These are phyloP conservation scores for Orchestes rusci DNA, from an alignment of 2,888 invertebrate genomes.

Conservation along the genomic window DNA sequence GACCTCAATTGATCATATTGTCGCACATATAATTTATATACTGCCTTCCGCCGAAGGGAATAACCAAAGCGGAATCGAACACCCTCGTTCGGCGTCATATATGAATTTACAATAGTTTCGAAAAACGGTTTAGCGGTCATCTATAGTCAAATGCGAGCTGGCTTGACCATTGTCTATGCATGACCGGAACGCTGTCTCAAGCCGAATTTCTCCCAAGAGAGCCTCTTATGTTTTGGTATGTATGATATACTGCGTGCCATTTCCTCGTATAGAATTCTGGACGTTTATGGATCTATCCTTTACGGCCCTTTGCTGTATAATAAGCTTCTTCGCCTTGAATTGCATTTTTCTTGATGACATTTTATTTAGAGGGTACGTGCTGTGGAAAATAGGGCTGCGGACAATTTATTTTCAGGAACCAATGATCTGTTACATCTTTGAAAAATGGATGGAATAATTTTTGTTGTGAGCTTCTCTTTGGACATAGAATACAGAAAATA, in stretches of 20 bases:
- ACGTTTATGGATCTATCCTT: slow-evolving; percentile 36
- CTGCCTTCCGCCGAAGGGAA: too few species aligned
- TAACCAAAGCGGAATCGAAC: too few species aligned
- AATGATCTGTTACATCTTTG: too few species aligned
- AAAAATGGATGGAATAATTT: too few species aligned
- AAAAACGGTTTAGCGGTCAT: slow-evolving; percentile 43
- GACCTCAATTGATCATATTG: too few species aligned
- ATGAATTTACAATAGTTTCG: slow-evolving; percentile 42
- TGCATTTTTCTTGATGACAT: slow-evolving; percentile 23
- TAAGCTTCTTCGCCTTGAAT: slow-evolving; percentile 21
- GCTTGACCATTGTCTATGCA: slow-evolving; percentile 42
- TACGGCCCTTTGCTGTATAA: slow-evolving; percentile 21
- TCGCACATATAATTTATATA: too few species aligned
- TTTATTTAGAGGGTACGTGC: slow-evolving; percentile 13
- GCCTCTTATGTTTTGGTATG: slow-evolving; percentile 41
- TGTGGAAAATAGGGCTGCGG: too few species aligned
- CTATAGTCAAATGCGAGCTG: slow-evolving; percentile 45
- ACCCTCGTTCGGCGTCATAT: too few species aligned
- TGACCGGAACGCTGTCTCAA: slow-evolving; percentile 40
- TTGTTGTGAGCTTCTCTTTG: too few species aligned
- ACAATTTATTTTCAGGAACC: too few species aligned
- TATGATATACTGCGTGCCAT: slow-evolving; percentile 42
- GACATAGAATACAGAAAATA: too few species aligned
- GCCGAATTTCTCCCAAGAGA: slow-evolving; percentile 40
- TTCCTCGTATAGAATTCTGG: slow-evolving; percentile 40